Conservation (phyloP, 2,888 invertebrate species). For the Andricus curvator region DNA sequence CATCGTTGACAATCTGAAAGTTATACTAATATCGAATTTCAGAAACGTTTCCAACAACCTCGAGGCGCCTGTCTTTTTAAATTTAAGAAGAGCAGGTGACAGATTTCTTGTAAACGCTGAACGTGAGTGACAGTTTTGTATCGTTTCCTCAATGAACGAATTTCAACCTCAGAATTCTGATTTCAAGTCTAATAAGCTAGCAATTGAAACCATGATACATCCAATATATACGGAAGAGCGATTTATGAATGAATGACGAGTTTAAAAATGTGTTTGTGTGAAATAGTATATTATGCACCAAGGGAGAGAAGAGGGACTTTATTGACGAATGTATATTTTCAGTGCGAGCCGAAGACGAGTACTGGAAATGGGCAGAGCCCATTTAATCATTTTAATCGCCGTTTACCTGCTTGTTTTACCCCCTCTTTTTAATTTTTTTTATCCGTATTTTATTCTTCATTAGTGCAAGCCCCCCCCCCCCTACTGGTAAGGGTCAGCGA, state of each 20-base stretch:
- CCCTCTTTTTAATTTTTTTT: too few species aligned
- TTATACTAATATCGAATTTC: conserved; percentile 18
- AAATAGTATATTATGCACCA: neutral
- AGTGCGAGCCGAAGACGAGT: too few species aligned
- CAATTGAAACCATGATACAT: neutral
- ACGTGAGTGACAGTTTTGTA: conserved; percentile 12
- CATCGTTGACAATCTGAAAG: conserved; percentile 27
- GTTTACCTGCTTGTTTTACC: too few species aligned
- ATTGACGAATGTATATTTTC: too few species aligned
- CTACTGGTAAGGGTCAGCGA: too few species aligned
- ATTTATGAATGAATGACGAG: conserved; percentile 36
- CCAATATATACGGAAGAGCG: neutral
- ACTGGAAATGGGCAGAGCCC: too few species aligned
- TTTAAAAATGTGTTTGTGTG: conserved; percentile 28
- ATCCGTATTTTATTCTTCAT: too few species aligned
- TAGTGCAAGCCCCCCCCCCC: too few species aligned
- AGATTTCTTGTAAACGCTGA: conserved; percentile 39
- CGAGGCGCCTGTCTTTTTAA: conserved; percentile 22
- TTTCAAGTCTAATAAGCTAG: neutral
- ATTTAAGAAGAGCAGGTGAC: conserved; percentile 28
- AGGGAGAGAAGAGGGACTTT: too few species aligned
- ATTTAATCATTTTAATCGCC: too few species aligned
- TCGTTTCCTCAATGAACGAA: neutral
- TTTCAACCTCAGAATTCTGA: neutral
- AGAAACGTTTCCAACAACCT: conserved; percentile 21